Conservation (phyloP, 2,888 invertebrate species). For the Colletes collaris region DNA sequence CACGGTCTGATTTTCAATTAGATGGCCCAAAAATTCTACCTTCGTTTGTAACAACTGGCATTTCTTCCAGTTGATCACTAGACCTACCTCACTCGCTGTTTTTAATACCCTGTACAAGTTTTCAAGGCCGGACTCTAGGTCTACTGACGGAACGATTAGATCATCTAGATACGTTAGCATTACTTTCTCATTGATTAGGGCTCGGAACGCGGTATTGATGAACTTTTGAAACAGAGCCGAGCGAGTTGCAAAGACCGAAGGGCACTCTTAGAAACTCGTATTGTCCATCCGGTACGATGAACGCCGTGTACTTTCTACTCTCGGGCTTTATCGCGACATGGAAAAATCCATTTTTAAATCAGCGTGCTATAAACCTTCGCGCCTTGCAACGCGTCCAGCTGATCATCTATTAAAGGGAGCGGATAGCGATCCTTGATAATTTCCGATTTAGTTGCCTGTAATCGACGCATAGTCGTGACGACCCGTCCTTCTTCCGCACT, state of each 20-base stretch:
- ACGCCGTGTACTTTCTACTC: conserved; percentile 65
- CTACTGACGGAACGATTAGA: background rate
- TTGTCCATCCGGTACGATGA: conserved; percentile 25
- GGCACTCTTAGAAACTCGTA: background rate
- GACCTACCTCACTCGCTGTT: background rate
- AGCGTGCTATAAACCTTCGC: conserved; percentile 56
- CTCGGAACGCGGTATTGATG: conserved; percentile 11
- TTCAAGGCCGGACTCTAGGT: background rate
- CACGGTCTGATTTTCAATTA: background rate
- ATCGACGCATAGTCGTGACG: conserved; percentile 49
- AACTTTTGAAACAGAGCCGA: background rate
- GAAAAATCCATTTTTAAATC: conserved; percentile 65
- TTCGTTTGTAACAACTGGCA: conserved; percentile 9
- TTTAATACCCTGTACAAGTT: background rate
- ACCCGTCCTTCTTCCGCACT: conserved; percentile 32
- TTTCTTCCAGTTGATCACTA: conserved; percentile 19
- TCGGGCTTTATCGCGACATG: conserved; percentile 63
- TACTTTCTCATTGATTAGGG: conserved; percentile 3
- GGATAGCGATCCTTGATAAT: conserved; percentile 70
- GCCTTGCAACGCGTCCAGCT: conserved; percentile 14
- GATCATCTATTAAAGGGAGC: conserved; percentile 60
- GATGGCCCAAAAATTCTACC: conserved; percentile 17
- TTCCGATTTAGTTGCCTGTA: conserved; percentile 67
- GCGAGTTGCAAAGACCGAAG: background rate
- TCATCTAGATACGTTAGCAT: conserved; percentile 12